Percentiles rank a stretch among this genome's conserved stretches.
phyloP scores from a whole-genome alignment of 2,888 invertebrate genomes.

The Tetragnatha montana region DNA sequence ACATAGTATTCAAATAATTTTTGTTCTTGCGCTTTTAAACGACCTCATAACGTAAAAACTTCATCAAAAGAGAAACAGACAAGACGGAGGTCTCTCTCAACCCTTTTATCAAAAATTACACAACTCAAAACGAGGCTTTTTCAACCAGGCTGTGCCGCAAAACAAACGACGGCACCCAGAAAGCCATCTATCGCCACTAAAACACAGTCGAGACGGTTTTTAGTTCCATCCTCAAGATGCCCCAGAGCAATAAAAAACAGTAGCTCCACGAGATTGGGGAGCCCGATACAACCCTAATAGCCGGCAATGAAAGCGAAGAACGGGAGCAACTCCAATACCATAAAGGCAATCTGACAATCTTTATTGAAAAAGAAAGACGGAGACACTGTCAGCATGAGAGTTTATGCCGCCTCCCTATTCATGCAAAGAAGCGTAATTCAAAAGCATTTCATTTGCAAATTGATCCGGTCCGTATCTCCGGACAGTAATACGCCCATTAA shows the following conservation, averaged over 20 bases:
- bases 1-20: too few relatives aligned
- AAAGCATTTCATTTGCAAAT: conserved; percentile 34
- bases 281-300: background rate
- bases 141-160: too few relatives aligned
- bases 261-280: background rate
- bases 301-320: background rate
- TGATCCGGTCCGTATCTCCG: conserved; percentile 18
- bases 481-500: conserved; percentile 36
- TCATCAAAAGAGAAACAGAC: too few relatives aligned
- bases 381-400: too few relatives aligned
- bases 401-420: too few relatives aligned
- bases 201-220: background rate
- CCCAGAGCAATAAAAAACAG: background rate
- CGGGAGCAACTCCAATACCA: background rate
- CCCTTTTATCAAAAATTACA: too few relatives aligned
- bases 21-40: too few relatives aligned
- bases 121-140: too few relatives aligned
- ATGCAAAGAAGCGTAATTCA: background rate
- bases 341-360: background rate
- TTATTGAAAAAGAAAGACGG: background rate
- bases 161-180: too few relatives aligned
- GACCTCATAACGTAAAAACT: too few relatives aligned
- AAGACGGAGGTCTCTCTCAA: too few relatives aligned
- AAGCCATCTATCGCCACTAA: too few relatives aligned
- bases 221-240: background rate